phyloP scores from a whole-genome alignment of 1,140 invertebrate species.

The Stratiolaelaps scimitus region DNA sequence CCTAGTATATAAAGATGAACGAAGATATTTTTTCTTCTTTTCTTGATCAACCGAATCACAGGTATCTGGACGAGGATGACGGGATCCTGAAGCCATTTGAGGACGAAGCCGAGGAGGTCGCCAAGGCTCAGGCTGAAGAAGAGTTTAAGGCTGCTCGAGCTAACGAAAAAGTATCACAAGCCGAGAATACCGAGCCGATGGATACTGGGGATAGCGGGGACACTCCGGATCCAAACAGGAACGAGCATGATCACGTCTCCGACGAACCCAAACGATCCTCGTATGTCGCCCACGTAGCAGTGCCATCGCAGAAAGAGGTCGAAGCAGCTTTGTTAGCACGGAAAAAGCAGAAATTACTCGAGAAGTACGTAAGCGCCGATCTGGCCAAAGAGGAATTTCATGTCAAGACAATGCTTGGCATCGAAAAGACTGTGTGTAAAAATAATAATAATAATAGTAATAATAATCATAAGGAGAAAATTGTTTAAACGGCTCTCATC shows the following conservation, averaged over 20 bases:
- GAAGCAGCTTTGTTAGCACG: constrained; percentile 71
- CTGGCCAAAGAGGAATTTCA: constrained; percentile 37
- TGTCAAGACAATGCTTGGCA: constrained; percentile 37
- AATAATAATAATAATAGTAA: constrained; percentile 17
- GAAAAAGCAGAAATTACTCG: constrained; percentile 75
- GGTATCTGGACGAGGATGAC: constrained; percentile 92
- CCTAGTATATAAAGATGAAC: too few relatives aligned
- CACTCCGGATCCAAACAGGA: constrained; percentile 35
- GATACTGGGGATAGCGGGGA: constrained; percentile 10
- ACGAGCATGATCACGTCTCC: constrained; percentile 36
- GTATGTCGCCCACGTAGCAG: constrained; percentile 61
- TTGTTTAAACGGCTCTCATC: too few relatives aligned
- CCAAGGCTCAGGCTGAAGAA: constrained; percentile 40
- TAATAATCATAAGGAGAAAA: too few relatives aligned
- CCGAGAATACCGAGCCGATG: constrained; percentile 25
- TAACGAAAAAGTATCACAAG: constrained; percentile 27
- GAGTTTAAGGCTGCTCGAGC: constrained; percentile 41
- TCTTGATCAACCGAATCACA: not conserved
- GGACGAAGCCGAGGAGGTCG: constrained; percentile 58
- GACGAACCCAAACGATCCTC: constrained; percentile 46
- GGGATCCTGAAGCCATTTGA: constrained; percentile 82
- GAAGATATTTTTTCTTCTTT: too few relatives aligned
- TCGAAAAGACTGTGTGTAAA: constrained; percentile 22
- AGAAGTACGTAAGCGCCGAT: constrained; percentile 43
- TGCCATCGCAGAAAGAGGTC: constrained; percentile 74